Base-by-base conservation (phyloP, 1,140 invertebrate species). In the Eumeta japonica region DNA sequence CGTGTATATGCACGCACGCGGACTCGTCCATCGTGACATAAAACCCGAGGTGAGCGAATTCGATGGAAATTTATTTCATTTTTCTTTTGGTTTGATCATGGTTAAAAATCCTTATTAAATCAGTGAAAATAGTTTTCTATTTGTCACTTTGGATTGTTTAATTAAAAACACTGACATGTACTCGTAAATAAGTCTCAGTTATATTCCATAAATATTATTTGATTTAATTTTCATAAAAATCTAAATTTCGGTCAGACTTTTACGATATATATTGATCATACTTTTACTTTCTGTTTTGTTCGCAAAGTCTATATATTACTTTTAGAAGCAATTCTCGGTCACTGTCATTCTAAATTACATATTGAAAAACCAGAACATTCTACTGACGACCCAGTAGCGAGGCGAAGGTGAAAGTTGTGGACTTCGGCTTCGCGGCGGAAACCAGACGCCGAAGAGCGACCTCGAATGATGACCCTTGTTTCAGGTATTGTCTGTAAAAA, bases 401-500 rank as follows among this genome's bases (percentile, higher is more conserved):
- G 39, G 82, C 87, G 0, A 79, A 84, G 33, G 81, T 94, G 2
- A 92, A 92, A 61, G 84, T 96, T 12, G 88, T 94, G 2, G 92
- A 96, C 67, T 96, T 96, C 75, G 92, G 92, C 7, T 94, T 95
- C 78, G 90, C 92, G 10, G 79, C 67, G 87, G 33, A 81, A 83
- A 90, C 17, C 67, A 87, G 33, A 81, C 83, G 50, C 79, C 82
- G 27, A 78, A 82, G 41, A 44, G 85, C 81, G 31, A 57, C 5
- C 47, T 16, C 45, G 68, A 3, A 73, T 73, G 68, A 73, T 68
- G 63, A 73, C 65, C 68, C 67, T 0, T 72, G 67, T 37, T 72
- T 72, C 40, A 72, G 67, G 67, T 70, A 38, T n/a, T n/a, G n/a
- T n/a, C n/a, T n/a, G n/a, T n/a, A n/a, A n/a, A n/a, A n/a, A n/a